Evolutionary conservation across 2,888 invertebrate species (phyloP).

Genomic region (Sminthurides aquaticus): DNA sequence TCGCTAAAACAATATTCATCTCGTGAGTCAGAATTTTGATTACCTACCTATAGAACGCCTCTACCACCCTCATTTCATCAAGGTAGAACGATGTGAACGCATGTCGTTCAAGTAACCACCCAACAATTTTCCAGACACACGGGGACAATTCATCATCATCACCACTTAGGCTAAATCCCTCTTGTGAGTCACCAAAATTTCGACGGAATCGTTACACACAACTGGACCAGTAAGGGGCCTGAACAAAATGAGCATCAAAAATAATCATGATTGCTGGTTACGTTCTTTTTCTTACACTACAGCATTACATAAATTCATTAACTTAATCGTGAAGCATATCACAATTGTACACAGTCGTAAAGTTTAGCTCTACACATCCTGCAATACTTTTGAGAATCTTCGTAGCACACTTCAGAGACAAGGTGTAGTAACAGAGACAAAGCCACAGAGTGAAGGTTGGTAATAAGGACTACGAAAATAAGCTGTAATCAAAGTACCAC

Average conservation of each 20-base stretch:
- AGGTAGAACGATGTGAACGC: not conserved
- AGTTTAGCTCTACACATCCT: too few species aligned
- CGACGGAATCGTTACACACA: not conserved
- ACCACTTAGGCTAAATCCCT: not conserved
- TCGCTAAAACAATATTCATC: not conserved
- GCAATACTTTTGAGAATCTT: too few species aligned
- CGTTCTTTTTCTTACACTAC: not conserved
- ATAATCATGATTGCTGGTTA: not conserved
- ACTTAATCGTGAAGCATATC: not conserved
- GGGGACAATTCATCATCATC: not conserved
- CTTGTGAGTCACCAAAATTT: not conserved
- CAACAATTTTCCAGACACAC: not conserved
- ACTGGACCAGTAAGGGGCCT: slow-evolving; percentile 1
- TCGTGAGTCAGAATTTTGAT: not conserved
- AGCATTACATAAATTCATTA: not conserved
- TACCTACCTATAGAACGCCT: slow-evolving; percentile 2
- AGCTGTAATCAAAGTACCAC: too few species aligned
- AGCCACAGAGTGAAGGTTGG: too few species aligned
- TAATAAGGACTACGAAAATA: too few species aligned
- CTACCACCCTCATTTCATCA: not conserved
- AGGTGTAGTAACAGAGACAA: too few species aligned
- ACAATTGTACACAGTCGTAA: too few species aligned
- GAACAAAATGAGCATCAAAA: not conserved
- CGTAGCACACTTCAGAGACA: too few species aligned
- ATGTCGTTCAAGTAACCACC: not conserved